Evolutionary conservation across 2,888 invertebrate species (phyloP), one percentile per base, ranked within the genome.

Genomic region (Troides helena): DNA sequence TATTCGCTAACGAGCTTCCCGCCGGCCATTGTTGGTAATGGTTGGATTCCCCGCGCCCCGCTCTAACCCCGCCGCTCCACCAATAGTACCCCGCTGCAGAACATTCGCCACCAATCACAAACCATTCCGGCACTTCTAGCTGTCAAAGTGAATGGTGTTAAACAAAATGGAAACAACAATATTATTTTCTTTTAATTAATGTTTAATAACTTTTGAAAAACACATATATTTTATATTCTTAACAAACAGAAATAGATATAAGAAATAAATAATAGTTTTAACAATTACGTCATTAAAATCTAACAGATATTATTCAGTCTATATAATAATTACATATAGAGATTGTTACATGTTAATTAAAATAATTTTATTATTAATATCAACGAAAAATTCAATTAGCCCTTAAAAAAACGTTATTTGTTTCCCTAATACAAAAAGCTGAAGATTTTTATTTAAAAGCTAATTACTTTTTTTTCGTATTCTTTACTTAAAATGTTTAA

Each of bases 31-130:
- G 91, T 92, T 90, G 84, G 91, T 89, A 88, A 92, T 89, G 92
- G 91, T 90, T 10, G 90, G 88, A 83, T 80, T 84, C 85, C 84
- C 89, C 90, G 85, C 89, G 82, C 88, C 46, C 89, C 86, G 88
- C 87, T 85, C 85, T 75, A 75, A 77, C 78, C 77, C 82, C 83
- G 86, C 85, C 82, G 87, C 88, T 91, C 87, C 91, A 88, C 93
- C 92, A 92, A 92, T 92, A 91, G 92, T 89, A 84, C 88, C 87
- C 87, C 92, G 88, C 89, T 92, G 90, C 89, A 90, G 90, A 91
- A 90, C 92, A 90, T 92, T 92, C 92, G 91, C 90, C 92, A 84
- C 92, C 92, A 92, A 92, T 92, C 92, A 91, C 92, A 92, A 92
- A 91, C 91, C 92, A 92, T 92, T 92, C 89, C 85, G 85, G 89